A percentile compares a stretch with the other conserved stretches of the same genome.
phyloP scores from a whole-genome alignment of 2,797 vertebrate species.

The Gorsachius magnificus region DNA sequence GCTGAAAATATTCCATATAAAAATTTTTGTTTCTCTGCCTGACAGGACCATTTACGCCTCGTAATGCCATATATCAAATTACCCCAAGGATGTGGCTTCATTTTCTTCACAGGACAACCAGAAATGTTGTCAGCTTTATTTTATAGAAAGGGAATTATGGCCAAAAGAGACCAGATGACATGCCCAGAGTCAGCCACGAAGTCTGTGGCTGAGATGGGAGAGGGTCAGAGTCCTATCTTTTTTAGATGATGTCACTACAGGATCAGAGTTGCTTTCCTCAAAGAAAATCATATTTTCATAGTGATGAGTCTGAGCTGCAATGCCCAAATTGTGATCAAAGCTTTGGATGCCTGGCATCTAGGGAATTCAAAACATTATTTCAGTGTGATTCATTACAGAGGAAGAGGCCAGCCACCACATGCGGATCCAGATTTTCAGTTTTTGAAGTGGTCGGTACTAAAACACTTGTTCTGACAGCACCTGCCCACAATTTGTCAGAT shows the following conservation, averaged over 20 bases:
- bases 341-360: not conserved
- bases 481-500: not conserved
- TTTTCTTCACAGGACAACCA: not conserved
- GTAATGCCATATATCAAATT: not conserved
- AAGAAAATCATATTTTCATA: not conserved
- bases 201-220: not conserved
- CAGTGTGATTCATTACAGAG: not conserved
- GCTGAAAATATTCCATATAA: not conserved
- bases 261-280: not conserved
- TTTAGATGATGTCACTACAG: not conserved
- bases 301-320: not conserved
- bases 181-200: not conserved
- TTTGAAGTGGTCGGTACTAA: not conserved
- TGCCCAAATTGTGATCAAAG: not conserved
- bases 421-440: fast-evolving
- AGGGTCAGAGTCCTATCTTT: not conserved
- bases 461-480: not conserved
- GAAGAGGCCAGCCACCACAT: not conserved
- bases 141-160: not conserved
- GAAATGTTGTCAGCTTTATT: not conserved
- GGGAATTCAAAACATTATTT: not conserved
- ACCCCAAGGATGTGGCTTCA: not conserved
- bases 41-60: not conserved
- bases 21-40: not conserved
- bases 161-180: not conserved